Percentiles rank a stretch among this genome's conserved stretches.
These are phyloP conservation scores for Palaemon carinicauda DNA, from an alignment of 1,140 invertebrate genomes.

Conservation along the genomic window DNA sequence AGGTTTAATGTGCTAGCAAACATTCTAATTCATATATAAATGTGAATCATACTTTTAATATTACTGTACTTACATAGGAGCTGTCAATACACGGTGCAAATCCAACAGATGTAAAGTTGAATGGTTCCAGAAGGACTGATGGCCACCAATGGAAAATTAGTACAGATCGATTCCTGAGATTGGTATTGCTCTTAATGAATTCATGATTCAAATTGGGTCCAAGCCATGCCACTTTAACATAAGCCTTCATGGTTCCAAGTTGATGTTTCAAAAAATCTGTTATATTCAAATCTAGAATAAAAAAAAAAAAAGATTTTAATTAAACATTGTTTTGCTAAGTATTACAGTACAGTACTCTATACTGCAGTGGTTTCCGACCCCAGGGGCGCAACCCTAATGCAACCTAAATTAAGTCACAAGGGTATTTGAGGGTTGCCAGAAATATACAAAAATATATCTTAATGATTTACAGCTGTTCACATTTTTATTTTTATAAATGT, in stretches of 20 bases:
- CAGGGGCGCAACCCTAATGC: no score
- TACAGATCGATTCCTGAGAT: conserved; percentile 16
- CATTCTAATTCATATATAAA: no score
- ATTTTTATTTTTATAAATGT: no score
- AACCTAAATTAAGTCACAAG: no score
- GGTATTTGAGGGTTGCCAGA: no score
- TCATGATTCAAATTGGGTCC: conserved; percentile 50
- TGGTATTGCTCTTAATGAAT: conserved; percentile 31
- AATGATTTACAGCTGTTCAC: no score
- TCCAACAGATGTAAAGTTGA: conserved; percentile 49
- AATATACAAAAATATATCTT: no score
- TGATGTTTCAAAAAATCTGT: conserved; percentile 41
- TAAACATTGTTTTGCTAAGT: conserved; percentile 68
- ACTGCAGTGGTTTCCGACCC: no score
- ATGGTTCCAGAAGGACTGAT: conserved; percentile 42
- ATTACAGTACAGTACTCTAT: no score
- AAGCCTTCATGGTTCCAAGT: conserved; percentile 59
- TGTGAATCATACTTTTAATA: no score
- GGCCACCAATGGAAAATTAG: conserved; percentile 57
- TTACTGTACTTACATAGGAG: conserved; percentile 12
- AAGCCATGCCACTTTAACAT: conserved; percentile 44
- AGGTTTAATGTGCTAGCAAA: no score
- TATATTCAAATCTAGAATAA: conserved; percentile 24
- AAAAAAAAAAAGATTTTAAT: conserved; percentile 59
- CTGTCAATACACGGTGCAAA: conserved; percentile 55